Percentiles rank a stretch among this genome's conserved stretches.
Evolutionary conservation across 1,140 invertebrate genomes (phyloP).

Genomic region (Sminthurinus signatus): DNA sequence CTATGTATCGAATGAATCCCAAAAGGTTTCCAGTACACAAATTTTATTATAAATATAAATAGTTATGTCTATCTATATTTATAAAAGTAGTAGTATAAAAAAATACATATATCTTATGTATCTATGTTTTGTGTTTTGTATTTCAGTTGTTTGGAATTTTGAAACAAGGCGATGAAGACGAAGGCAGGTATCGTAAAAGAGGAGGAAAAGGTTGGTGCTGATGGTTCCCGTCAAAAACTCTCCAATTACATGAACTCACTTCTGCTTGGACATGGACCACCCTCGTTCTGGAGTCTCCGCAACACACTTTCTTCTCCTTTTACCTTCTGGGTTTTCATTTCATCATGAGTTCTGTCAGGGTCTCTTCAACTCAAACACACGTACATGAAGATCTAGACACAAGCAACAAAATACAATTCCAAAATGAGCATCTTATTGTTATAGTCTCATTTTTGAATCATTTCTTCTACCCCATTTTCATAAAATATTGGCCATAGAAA

Average conservation of each 20-base stretch:
- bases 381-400: background rate
- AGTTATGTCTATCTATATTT: too few relatives aligned
- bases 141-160: too few relatives aligned
- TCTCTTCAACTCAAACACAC: background rate
- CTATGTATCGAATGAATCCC: too few relatives aligned
- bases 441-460: too few relatives aligned
- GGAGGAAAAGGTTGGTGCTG: too few relatives aligned
- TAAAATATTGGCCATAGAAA: constrained; percentile 3
- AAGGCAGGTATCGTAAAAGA: background rate
- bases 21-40: too few relatives aligned
- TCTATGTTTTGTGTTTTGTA: too few relatives aligned
- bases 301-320: constrained; percentile 10
- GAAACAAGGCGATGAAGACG: background rate
- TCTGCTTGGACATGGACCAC: constrained; percentile 7
- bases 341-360: background rate
- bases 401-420: background rate
- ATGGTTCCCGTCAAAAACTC: constrained; percentile 6
- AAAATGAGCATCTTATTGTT: too few relatives aligned
- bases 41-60: too few relatives aligned
- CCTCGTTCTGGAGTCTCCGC: constrained; percentile 5
- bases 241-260: constrained; percentile 14
- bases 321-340: constrained; percentile 6
- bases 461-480: background rate
- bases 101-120: too few relatives aligned
- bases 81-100: too few relatives aligned